Percentiles rank a stretch among this genome's conserved stretches.
These are phyloP conservation scores for Hystrix cristata DNA, from an alignment of 2,113 vertebrate species.

Conservation along the genomic window DNA sequence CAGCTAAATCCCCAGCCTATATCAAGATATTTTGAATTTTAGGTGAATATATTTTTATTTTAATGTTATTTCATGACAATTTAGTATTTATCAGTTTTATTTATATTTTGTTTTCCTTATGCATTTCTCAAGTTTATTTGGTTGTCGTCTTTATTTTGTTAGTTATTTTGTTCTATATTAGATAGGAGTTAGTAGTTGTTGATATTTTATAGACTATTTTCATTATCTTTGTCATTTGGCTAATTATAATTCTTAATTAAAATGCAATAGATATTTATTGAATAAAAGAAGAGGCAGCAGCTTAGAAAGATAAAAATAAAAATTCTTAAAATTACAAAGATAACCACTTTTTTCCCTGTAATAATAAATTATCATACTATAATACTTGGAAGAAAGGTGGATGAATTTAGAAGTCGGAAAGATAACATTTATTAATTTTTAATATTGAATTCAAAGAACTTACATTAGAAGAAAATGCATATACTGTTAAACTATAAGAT, in stretches of 20 bases:
- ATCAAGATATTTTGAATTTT: slow-evolving; percentile 14
- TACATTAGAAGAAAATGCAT: neutral
- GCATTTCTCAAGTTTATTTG: neutral
- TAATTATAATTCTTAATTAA: slow-evolving; percentile 13
- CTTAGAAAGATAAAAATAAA: neutral
- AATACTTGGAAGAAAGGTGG: neutral
- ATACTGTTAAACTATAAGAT: slow-evolving; percentile 7
- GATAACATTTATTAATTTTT: slow-evolving; percentile 22
- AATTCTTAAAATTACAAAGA: neutral
- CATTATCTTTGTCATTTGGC: neutral
- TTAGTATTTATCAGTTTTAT: neutral
- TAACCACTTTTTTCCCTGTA: neutral
- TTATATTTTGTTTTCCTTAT: neutral
- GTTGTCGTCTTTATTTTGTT: neutral
- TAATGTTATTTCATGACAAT: neutral
- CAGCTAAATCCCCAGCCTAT: too few species aligned
- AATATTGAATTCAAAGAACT: neutral
- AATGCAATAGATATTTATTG: neutral
- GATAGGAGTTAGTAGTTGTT: neutral
- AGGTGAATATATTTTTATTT: slow-evolving; percentile 33
- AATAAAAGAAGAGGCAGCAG: neutral
- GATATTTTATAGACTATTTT: neutral
- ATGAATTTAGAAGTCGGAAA: neutral
- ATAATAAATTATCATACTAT: neutral
- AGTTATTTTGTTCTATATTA: neutral